These are phyloP conservation scores for Acropora tenuis DNA, from an alignment of 64 coral and sea anemone genomes.

Conservation along the genomic window DNA sequence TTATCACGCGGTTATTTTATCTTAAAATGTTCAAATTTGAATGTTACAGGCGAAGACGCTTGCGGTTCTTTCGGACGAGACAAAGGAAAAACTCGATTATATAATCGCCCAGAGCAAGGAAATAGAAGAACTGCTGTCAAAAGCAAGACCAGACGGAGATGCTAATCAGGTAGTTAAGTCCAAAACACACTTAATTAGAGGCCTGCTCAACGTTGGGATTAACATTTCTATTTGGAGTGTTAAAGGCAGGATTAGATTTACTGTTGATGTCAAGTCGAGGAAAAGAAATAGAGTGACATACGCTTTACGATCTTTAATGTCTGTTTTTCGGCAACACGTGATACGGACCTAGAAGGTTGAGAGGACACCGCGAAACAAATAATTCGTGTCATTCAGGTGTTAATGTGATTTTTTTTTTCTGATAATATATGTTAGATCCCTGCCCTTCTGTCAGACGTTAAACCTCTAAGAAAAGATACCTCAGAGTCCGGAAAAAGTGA, in stretches of 20 bases:
- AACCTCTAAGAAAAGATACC: conserved; percentile 38
- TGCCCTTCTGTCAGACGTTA: conserved; percentile 72
- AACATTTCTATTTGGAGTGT: too few relatives aligned
- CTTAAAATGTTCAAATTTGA: not conserved
- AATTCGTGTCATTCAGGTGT: too few relatives aligned
- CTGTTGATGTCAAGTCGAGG: too few relatives aligned
- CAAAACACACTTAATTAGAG: not conserved
- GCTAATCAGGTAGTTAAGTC: conserved; percentile 59
- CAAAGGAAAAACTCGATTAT: conserved; percentile 67
- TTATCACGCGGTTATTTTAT: too few relatives aligned
- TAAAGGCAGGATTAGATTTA: too few relatives aligned
- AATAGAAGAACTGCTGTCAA: conserved; percentile 61
- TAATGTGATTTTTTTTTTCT: too few relatives aligned
- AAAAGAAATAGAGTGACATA: too few relatives aligned
- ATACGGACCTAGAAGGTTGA: too few relatives aligned
- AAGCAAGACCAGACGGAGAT: conserved; percentile 66
- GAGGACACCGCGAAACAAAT: too few relatives aligned
- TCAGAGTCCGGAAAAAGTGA: conserved; percentile 46
- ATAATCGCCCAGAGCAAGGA: conserved; percentile 86
- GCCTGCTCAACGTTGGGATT: not conserved
- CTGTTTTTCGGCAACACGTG: too few relatives aligned
- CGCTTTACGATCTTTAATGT: too few relatives aligned
- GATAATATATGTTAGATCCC: conserved; percentile 27
- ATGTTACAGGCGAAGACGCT: conserved; percentile 67
- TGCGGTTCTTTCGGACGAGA: conserved; percentile 86